Conservation (phyloP, 2,113 vertebrate genomes). For the Nicator chloris region DNA sequence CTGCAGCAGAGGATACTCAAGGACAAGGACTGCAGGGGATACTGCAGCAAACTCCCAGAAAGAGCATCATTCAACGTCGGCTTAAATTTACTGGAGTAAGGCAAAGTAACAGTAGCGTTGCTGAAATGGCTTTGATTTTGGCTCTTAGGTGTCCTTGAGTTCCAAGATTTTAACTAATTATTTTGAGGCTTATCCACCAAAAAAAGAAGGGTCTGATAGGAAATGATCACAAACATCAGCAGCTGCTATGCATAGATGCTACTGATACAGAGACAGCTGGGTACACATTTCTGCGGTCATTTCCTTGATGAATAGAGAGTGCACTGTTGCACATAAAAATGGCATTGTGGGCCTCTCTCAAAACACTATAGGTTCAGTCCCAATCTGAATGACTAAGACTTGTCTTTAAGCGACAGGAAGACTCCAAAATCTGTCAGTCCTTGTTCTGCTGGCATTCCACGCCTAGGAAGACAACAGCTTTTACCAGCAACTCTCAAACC, state of each 20-base stretch:
- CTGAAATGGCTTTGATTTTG: background rate
- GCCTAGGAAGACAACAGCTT: background rate
- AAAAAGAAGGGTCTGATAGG: background rate
- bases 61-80: background rate
- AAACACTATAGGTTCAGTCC: background rate
- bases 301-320: slow-evolving; percentile 53
- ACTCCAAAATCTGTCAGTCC: background rate
- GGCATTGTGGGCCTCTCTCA: slow-evolving; percentile 37
- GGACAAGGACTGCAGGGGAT: background rate
- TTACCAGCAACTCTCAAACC: background rate
- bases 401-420: background rate
- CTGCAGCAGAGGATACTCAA: background rate
- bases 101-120: background rate
- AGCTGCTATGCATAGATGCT: slow-evolving; percentile 41
- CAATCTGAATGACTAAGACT: background rate
- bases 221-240: slow-evolving; percentile 43
- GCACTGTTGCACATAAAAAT: slow-evolving; percentile 61
- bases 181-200: background rate
- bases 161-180: background rate
- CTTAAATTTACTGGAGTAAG: background rate
- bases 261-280: slow-evolving; percentile 44
- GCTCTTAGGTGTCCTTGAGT: background rate
- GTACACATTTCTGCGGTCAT: slow-evolving; percentile 48
- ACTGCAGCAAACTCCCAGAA: background rate
- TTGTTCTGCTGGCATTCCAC: background rate